Conservation (phyloP, 92 coral and sea anemone genomes). For the Epizoanthus illoricatus region DNA sequence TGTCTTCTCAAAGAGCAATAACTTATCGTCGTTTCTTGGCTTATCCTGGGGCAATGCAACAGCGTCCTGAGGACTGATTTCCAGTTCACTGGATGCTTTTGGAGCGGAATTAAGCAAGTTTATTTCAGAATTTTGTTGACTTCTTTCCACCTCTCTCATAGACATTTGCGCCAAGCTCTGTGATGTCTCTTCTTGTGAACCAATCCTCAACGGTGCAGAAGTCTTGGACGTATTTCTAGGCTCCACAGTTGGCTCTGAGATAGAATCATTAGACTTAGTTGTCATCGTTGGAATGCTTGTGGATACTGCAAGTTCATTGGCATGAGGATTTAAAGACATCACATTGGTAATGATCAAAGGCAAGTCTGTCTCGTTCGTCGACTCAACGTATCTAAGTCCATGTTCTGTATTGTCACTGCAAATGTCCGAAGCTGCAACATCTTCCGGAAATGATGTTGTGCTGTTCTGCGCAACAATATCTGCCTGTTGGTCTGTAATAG, state of each 20-base stretch:
- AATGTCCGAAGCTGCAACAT: not conserved
- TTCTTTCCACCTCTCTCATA: not conserved
- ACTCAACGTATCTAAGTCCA: slow-evolving; percentile 4
- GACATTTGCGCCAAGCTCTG: not conserved
- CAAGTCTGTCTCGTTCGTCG: not conserved
- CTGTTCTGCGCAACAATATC: not conserved
- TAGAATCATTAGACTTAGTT: not conserved
- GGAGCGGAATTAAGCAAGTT: slow-evolving; percentile 6
- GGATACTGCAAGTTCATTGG: not conserved
- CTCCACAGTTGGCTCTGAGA: no score
- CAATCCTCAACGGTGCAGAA: not conserved
- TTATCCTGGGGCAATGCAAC: not conserved
- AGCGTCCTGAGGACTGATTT: not conserved
- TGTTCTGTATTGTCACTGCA: not conserved
- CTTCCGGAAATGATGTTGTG: not conserved
- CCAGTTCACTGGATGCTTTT: not conserved
- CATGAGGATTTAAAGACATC: slow-evolving; percentile 18
- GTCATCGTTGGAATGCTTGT: not conserved
- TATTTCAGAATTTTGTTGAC: not conserved
- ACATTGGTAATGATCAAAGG: slow-evolving; percentile 33
- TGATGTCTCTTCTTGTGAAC: slow-evolving; percentile 1
- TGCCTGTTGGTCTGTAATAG: not conserved
- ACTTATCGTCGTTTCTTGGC: not conserved
- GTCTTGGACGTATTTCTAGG: no score
- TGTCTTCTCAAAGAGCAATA: not conserved